phyloP scores from a whole-genome alignment of 2,113 vertebrate species.

The Mormyrus iriodes region DNA sequence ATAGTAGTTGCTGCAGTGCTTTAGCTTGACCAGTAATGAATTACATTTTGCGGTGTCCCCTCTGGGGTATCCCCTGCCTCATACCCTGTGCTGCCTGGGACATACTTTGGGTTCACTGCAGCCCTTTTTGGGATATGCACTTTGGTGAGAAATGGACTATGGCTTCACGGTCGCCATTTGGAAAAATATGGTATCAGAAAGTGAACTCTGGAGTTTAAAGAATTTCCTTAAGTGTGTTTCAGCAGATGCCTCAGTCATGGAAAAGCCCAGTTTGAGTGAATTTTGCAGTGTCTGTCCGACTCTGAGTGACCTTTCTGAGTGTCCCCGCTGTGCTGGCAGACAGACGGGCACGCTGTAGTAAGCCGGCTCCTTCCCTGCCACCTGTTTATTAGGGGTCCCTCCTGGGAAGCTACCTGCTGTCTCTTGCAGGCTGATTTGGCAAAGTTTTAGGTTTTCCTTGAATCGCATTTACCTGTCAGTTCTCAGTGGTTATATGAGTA shows the following conservation, averaged over 20 bases:
- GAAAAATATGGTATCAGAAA: neutral
- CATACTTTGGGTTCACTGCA: neutral
- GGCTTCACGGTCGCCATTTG: neutral
- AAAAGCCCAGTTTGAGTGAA: neutral
- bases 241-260: neutral
- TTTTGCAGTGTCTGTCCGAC: neutral
- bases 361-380: neutral
- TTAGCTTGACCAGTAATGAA: neutral
- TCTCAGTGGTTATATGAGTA: neutral
- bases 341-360: neutral
- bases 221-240: neutral
- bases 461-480: neutral
- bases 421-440: neutral
- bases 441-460: neutral
- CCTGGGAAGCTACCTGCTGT: slow-evolving; percentile 5
- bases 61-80: neutral
- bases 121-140: neutral
- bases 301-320: neutral
- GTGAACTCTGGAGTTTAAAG: neutral
- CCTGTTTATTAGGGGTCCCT: neutral
- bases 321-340: neutral
- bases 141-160: neutral
- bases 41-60: neutral
- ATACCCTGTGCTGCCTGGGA: neutral
- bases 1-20: slow-evolving; percentile 8